These are phyloP conservation scores for Merodon equestris DNA, from an alignment of 2,888 invertebrate genomes.

Conservation along the genomic window DNA sequence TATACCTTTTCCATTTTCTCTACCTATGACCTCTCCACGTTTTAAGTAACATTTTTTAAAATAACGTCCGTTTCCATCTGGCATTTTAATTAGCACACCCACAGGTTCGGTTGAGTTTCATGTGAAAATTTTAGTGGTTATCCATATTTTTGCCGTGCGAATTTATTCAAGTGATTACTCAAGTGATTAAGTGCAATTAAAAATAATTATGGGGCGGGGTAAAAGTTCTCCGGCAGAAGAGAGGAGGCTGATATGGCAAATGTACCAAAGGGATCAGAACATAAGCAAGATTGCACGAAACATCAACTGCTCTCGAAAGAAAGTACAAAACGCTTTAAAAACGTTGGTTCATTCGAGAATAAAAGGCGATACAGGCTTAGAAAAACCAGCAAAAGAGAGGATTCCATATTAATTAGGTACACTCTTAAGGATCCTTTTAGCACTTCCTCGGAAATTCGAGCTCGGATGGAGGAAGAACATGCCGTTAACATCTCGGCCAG, in stretches of 20 bases:
- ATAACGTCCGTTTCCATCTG: too few relatives aligned
- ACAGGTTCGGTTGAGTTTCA: neutral
- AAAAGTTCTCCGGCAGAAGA: constrained; percentile 2
- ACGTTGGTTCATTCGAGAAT: neutral
- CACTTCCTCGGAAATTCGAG: constrained; percentile 3
- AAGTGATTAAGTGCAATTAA: too few relatives aligned
- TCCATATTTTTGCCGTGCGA: too few relatives aligned
- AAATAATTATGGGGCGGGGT: neutral
- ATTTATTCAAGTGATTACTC: too few relatives aligned
- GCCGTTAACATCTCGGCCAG: neutral
- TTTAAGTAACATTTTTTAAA: too few relatives aligned
- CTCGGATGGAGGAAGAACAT: neutral
- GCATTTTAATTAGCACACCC: too few relatives aligned
- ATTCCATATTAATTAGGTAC: neutral
- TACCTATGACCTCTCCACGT: too few relatives aligned
- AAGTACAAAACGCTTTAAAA: constrained; percentile 1
- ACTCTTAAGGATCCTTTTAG: neutral
- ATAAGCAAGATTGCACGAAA: constrained; percentile 1
- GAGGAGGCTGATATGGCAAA: constrained; percentile 4
- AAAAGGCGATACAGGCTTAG: neutral
- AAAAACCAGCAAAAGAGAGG: too few relatives aligned
- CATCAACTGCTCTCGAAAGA: constrained; percentile 4
- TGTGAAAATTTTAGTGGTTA: too few relatives aligned
- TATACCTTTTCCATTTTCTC: too few relatives aligned
- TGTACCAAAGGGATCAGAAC: constrained; percentile 1